These are phyloP conservation scores for Tenodera sinensis DNA, from an alignment of 2,888 invertebrate genomes.

Conservation along the genomic window DNA sequence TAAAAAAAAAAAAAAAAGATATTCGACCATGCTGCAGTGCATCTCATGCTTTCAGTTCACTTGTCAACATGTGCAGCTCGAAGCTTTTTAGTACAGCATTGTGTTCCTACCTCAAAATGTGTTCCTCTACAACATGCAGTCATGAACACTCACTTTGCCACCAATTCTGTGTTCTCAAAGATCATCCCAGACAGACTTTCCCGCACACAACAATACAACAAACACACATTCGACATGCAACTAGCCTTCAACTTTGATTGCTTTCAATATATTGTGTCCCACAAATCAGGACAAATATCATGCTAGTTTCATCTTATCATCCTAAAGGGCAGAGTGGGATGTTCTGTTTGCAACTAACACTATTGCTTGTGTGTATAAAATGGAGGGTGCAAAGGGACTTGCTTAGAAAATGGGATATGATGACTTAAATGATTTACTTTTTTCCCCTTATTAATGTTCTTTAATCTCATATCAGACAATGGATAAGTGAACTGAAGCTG, in stretches of 20 bases:
- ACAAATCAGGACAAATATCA: neutral
- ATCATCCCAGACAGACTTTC: neutral
- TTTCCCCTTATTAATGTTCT: no score
- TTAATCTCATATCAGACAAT: no score
- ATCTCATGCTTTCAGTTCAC: neutral
- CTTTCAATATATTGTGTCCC: neutral
- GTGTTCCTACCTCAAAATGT: neutral
- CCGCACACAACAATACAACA: neutral
- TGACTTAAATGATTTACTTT: no score
- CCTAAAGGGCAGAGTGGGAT: neutral
- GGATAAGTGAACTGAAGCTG: no score
- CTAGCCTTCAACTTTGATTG: neutral
- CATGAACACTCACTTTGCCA: neutral
- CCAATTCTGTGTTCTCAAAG: neutral
- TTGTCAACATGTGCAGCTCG: neutral
- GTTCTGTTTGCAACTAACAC: neutral
- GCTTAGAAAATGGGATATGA: no score
- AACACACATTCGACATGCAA: neutral
- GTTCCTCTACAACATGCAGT: neutral
- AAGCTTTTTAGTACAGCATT: neutral
- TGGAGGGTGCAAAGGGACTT: no score
- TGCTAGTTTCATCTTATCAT: neutral
- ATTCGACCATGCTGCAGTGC: neutral
- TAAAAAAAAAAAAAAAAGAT: no score
- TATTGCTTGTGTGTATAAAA: no score